Conservation (phyloP, 2,888 invertebrate species). For the Sepiola atlantica region DNA sequence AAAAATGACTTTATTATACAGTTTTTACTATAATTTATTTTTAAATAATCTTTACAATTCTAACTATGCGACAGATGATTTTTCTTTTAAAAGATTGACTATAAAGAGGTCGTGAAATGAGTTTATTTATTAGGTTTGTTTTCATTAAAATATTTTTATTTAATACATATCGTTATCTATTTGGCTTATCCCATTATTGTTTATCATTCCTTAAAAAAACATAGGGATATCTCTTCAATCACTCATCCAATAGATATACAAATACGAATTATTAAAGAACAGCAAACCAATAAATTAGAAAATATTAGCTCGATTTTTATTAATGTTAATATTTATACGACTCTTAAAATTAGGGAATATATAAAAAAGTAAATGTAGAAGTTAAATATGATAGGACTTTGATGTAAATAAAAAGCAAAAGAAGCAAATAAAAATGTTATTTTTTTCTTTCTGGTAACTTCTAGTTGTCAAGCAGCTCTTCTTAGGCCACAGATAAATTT, state of each 20-base stretch:
- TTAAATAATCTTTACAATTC: neutral
- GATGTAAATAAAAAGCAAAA: neutral
- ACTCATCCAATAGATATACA: neutral
- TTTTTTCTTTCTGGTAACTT: neutral
- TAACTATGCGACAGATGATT: neutral
- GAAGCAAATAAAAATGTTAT: neutral
- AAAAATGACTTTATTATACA: neutral
- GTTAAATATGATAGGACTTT: neutral
- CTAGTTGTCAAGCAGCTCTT: neutral
- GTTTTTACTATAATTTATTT: neutral
- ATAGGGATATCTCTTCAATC: neutral
- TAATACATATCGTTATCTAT: neutral
- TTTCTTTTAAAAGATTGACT: neutral
- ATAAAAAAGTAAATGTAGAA: neutral
- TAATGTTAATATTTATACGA: neutral
- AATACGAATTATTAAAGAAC: neutral
- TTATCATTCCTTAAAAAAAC: neutral
- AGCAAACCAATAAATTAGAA: neutral
- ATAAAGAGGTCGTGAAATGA: neutral
- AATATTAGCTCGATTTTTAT: neutral
- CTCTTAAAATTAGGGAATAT: neutral
- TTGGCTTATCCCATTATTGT: neutral
- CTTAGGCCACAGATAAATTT: neutral
- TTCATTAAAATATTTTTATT: neutral
- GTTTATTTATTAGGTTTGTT: neutral